Conservation (phyloP, 2,888 invertebrate species). For the Orchestes rusci region DNA sequence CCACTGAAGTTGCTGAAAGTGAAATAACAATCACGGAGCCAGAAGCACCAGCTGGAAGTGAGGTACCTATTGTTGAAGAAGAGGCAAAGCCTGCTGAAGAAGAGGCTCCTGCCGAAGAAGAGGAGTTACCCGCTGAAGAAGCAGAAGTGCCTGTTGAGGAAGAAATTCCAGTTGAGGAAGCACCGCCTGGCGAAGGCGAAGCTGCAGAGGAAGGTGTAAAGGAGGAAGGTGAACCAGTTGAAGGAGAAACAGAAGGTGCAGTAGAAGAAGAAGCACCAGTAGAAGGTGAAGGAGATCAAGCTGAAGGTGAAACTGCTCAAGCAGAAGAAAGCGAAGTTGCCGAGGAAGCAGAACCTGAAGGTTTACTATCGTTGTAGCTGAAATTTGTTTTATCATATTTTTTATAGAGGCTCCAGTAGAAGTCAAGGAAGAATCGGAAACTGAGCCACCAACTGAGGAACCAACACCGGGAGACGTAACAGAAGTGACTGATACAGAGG, state of each 20-base stretch:
- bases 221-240: conserved; percentile 14
- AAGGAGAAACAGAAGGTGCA: conserved; percentile 15
- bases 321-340: no score
- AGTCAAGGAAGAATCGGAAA: conserved; percentile 4
- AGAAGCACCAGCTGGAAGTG: background rate
- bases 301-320: conserved; percentile 5
- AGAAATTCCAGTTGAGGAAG: conserved; percentile 1
- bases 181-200: conserved; percentile 14
- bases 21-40: background rate
- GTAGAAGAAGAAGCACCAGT: conserved; percentile 4
- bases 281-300: conserved; percentile 7
- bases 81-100: conserved; percentile 3
- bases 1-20: conserved; percentile 1
- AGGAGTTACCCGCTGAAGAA: conserved; percentile 1
- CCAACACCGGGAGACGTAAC: no score
- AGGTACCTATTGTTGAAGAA: conserved; percentile 1
- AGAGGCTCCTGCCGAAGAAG: conserved; percentile 10
- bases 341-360: conserved; percentile 1
- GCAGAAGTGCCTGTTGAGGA: conserved; percentile 4
- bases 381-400: background rate
- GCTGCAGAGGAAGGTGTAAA: conserved; percentile 15
- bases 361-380: no score
- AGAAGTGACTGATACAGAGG: background rate
- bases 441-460: conserved; percentile 6
- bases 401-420: background rate